Conservation (phyloP, 2,113 vertebrate species). For the Nothobranchius furzeri region DNA sequence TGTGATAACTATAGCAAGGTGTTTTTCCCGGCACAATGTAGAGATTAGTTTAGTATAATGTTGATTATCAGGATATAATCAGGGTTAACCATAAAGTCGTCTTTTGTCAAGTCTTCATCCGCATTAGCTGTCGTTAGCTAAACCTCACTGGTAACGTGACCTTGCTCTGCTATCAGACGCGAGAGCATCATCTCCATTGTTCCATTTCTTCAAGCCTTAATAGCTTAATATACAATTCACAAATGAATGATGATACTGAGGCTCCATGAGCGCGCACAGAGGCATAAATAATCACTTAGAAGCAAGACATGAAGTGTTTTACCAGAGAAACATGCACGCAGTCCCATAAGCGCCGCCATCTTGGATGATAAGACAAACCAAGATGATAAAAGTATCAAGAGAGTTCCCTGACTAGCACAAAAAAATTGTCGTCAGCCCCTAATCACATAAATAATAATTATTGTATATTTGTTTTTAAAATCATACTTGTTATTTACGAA, state of each 20-base stretch:
- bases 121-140: constrained; percentile 29
- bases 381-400: constrained; percentile 36
- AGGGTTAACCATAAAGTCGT: no score
- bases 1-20: no score
- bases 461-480: no score
- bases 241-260: accelerated
- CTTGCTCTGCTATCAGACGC: constrained; percentile 51
- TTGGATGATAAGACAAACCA: constrained; percentile 51
- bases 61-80: no score
- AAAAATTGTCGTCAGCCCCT: background rate
- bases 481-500: no score
- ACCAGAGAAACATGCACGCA: constrained; percentile 80
- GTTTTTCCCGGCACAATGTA: no score
- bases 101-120: no score
- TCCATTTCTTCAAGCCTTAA: background rate
- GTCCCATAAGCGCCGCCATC: constrained; percentile 79
- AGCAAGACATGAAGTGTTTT: constrained; percentile 27
- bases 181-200: constrained; percentile 21
- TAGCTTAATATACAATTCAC: accelerated
- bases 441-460: background rate
- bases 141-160: constrained; percentile 62
- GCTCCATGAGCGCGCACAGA: accelerated
- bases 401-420: accelerated
- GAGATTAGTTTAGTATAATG: no score
- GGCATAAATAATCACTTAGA: accelerated